Base-by-base conservation (phyloP, 2,113 vertebrate species). In the Rattus rattus region DNA sequence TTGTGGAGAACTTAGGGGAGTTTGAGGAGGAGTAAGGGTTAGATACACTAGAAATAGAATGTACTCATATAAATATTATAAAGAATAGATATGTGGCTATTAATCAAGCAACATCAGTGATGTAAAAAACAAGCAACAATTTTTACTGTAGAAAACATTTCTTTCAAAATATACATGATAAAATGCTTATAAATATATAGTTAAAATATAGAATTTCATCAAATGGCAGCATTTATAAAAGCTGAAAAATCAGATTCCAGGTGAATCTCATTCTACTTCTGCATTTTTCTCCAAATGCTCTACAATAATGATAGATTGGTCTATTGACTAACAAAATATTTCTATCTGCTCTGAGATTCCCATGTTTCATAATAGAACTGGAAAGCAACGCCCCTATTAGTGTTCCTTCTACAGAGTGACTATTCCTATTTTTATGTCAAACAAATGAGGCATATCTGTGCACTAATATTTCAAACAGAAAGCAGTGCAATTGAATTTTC, bases 211-310 rank as follows among this genome's bases (percentile, higher is more conserved):
- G 20, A 84, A 30, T 91, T 73, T 79, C 1, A 90, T 28, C 52
- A 92, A 91, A 86, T 86, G 61, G 4, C 77, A 96, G 85, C 2
- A 94, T 4, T 39, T 54, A 9, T 81, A 85, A 54, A 76, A 95
- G 49, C 49, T 95, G 63, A 84, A 9, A 26, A 28, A 43, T 88
- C 88, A 67, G 8, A 76, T 79, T 92, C 47, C 59, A 91, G 49
- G 36, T 91, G 17, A 91, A 81, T 96, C 61, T 88, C 14, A 39
- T 88, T 94, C 96, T 95, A 28, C 12, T 95, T 95, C 91, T 81
- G 24, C 70, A 63, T 85, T 90, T 70, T 90, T 87, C 5, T 87
- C 10, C 30, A 90, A 88, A 67, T 92, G 56, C 26, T 88, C n/a
- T 81, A 80, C 49, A 93, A 92, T 91, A 47, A 73, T n/a, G 91